A percentile compares a stretch with the other conserved stretches of the same genome.
These are phyloP conservation scores for Apeltes quadracus DNA, from an alignment of 2,113 vertebrate genomes.

Conservation along the genomic window DNA sequence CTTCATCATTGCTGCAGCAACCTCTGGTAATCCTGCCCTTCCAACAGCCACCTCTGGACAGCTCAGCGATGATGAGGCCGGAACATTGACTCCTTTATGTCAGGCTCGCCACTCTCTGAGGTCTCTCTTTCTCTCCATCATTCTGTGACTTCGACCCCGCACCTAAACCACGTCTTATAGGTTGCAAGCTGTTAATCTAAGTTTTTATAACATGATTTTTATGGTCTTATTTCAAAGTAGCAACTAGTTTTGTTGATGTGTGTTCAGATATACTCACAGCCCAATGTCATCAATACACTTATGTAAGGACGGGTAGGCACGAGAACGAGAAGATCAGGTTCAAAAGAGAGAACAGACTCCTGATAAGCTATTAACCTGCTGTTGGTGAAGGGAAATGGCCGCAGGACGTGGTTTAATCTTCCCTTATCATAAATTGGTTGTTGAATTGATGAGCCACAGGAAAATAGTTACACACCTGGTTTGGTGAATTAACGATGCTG, in stretches of 20 bases:
- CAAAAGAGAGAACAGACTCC: slow-evolving; percentile 69
- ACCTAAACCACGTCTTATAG: background rate
- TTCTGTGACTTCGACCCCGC: slow-evolving; percentile 16
- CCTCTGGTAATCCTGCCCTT: slow-evolving; percentile 55
- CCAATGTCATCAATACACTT: slow-evolving; percentile 47
- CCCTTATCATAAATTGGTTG: slow-evolving; percentile 72
- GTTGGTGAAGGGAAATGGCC: slow-evolving; percentile 64
- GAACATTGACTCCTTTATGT: slow-evolving; percentile 46
- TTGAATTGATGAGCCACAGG: slow-evolving; percentile 71
- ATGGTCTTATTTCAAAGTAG: background rate
- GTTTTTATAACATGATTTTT: background rate
- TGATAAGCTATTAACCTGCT: slow-evolving; percentile 77
- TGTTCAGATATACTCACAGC: slow-evolving; percentile 2
- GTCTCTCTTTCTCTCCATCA: slow-evolving; percentile 13
- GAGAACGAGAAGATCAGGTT: slow-evolving; percentile 62
- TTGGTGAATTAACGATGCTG: slow-evolving; percentile 63
- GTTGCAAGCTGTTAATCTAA: background rate
- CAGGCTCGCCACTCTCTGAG: slow-evolving; percentile 14
- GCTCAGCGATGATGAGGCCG: slow-evolving; percentile 37
- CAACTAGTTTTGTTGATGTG: background rate
- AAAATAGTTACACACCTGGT: slow-evolving; percentile 61
- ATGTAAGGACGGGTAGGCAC: slow-evolving; percentile 42
- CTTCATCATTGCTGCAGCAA: slow-evolving; percentile 54
- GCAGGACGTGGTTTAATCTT: slow-evolving; percentile 70
- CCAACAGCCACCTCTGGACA: slow-evolving; percentile 37